Evolutionary conservation across 2,888 invertebrate genomes (phyloP).

Genomic region (Apoda limacodes): DNA sequence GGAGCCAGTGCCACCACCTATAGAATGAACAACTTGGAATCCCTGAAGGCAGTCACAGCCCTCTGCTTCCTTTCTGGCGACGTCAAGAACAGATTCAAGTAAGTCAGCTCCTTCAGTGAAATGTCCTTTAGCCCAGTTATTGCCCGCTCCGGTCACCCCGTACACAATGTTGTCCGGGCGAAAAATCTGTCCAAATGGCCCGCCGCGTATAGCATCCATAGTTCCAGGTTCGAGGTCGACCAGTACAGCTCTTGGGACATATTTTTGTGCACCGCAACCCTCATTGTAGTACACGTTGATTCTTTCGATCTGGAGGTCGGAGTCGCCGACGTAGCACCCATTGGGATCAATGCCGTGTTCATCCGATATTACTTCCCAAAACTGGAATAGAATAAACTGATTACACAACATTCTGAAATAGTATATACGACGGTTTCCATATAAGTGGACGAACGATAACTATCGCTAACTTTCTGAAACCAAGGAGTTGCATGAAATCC

Average conservation of each 20-base stretch:
- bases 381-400: conserved; percentile 62
- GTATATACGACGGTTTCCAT: neutral
- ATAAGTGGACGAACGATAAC: conserved; percentile 31
- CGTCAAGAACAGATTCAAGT: conserved; percentile 70
- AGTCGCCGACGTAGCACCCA: conserved; percentile 71
- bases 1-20: conserved; percentile 81
- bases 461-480: conserved; percentile 20
- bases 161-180: conserved; percentile 79
- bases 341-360: conserved; percentile 78
- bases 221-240: conserved; percentile 51
- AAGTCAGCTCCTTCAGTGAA: conserved; percentile 75
- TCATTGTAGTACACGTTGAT: conserved; percentile 83
- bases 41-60: conserved; percentile 74
- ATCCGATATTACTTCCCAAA: conserved; percentile 86
- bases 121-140: conserved; percentile 75
- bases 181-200: conserved; percentile 76
- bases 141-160: conserved; percentile 67
- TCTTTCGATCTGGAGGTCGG: conserved; percentile 78
- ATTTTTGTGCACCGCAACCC: conserved; percentile 45
- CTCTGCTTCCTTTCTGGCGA: conserved; percentile 71
- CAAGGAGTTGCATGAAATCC: too few species aligned
- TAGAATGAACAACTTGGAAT: conserved; percentile 75
- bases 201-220: conserved; percentile 74
- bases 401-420: too few species aligned
- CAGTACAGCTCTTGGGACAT: conserved; percentile 46